Percentiles rank a stretch among this genome's conserved stretches.
Evolutionary conservation across 2,888 invertebrate genomes (phyloP).

Genomic region (Andricus curvator): DNA sequence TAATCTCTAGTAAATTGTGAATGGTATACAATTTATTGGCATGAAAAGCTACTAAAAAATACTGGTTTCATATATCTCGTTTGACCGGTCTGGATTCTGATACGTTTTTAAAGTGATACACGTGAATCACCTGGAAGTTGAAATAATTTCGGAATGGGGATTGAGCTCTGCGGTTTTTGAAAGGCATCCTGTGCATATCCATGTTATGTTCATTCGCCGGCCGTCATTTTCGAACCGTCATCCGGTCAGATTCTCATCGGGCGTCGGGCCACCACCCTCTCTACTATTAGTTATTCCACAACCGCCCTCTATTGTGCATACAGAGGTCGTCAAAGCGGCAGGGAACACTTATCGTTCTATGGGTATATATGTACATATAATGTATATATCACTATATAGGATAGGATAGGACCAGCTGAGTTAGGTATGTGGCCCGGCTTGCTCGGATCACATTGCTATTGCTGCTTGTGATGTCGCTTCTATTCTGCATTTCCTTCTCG

Average conservation of each 20-base stretch:
- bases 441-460: slow-evolving; percentile 36
- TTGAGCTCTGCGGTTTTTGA: slow-evolving; percentile 21
- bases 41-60: not conserved
- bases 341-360: slow-evolving; percentile 65
- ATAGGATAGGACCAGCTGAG: slow-evolving; percentile 56
- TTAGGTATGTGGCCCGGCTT: slow-evolving; percentile 59
- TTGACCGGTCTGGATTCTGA: slow-evolving; percentile 1
- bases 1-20: too few species aligned
- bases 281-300: slow-evolving; percentile 57
- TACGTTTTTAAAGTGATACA: not conserved
- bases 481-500: slow-evolving; percentile 33
- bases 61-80: not conserved
- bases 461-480: slow-evolving; percentile 32
- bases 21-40: too few species aligned
- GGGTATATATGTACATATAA: not conserved
- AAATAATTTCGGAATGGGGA: slow-evolving; percentile 28
- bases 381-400: too few species aligned
- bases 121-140: not conserved
- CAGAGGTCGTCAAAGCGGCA: slow-evolving; percentile 41
- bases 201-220: slow-evolving; percentile 46
- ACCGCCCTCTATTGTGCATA: slow-evolving; percentile 40
- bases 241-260: slow-evolving; percentile 62
- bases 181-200: slow-evolving; percentile 25
- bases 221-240: slow-evolving; percentile 65
- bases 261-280: slow-evolving; percentile 44